Evolutionary conservation across 37 sponge, comb jelly and placozoan species (phyloP).

Genomic region (Diacarnus erythraeanus): DNA sequence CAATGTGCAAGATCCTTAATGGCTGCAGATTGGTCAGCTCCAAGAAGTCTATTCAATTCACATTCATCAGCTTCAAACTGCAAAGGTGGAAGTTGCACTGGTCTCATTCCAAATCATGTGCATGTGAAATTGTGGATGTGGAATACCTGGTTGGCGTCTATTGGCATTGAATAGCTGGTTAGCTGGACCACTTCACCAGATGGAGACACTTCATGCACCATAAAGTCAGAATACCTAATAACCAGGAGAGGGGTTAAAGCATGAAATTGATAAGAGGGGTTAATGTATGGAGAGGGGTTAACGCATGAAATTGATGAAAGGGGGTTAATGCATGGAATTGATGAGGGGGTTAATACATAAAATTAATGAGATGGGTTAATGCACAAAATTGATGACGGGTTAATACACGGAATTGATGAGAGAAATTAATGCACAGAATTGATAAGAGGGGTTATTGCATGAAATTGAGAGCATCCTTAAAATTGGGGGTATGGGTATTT

Average conservation of each 20-base stretch:
- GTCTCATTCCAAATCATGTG: not conserved
- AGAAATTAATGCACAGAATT: no score
- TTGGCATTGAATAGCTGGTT: slow-evolving; percentile 21
- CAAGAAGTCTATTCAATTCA: slow-evolving; percentile 2
- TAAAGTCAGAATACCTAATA: slow-evolving; percentile 77
- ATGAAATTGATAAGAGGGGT: not conserved
- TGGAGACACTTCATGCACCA: slow-evolving; percentile 66
- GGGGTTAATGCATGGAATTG: no score
- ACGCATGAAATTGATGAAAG: no score
- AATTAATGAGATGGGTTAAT: no score
- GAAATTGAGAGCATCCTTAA: no score
- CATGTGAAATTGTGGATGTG: not conserved
- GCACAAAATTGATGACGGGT: no score
- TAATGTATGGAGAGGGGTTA: not conserved
- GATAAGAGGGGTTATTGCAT: no score
- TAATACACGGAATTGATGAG: no score
- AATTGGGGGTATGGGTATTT: no score
- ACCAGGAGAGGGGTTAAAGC: not conserved
- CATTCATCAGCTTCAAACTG: not conserved
- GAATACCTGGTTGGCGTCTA: slow-evolving; percentile 2
- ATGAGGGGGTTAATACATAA: no score
- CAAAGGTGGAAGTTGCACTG: not conserved
- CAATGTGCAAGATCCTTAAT: not conserved
- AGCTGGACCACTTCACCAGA: slow-evolving; percentile 44
- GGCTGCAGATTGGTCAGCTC: slow-evolving; percentile 17